These are phyloP conservation scores for Champsocephalus gunnari DNA, from an alignment of 2,797 vertebrate species.

Conservation along the genomic window DNA sequence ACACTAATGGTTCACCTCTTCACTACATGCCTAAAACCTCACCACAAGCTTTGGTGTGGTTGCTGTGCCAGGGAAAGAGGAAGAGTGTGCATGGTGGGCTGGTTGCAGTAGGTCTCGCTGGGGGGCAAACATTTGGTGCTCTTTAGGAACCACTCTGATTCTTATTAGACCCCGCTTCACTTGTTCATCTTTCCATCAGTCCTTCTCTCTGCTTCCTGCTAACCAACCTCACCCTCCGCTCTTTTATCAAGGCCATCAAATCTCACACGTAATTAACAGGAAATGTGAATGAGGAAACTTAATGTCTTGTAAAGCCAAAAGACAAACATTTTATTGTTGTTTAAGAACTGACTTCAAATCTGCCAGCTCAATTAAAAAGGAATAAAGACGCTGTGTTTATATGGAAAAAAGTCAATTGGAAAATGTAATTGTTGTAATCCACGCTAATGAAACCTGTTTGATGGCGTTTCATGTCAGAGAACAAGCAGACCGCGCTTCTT, in stretches of 20 bases:
- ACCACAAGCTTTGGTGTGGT: constrained; percentile 76
- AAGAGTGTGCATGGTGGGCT: constrained; percentile 70
- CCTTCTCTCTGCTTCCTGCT: constrained; percentile 57
- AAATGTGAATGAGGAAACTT: constrained; percentile 81
- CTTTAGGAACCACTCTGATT: constrained; percentile 75
- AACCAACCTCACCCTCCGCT: constrained; percentile 41
- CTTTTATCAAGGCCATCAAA: constrained; percentile 83
- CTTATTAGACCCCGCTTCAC: constrained; percentile 66
- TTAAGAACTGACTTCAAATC: constrained; percentile 85
- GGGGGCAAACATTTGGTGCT: constrained; percentile 75
- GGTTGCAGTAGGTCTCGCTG: constrained; percentile 59
- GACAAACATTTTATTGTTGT: constrained; percentile 82
- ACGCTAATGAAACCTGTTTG: constrained; percentile 79
- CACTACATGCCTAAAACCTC: constrained; percentile 48
- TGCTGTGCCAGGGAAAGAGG: constrained; percentile 59
- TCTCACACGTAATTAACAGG: constrained; percentile 84
- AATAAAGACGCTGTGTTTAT: constrained; percentile 80
- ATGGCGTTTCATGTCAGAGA: constrained; percentile 68
- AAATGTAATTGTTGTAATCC: constrained; percentile 81
- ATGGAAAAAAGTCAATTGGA: constrained; percentile 83
- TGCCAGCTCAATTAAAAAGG: constrained; percentile 80
- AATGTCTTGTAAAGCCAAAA: constrained; percentile 82
- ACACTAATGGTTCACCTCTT: constrained; percentile 60
- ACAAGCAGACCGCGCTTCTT: constrained; percentile 45
- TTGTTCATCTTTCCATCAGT: constrained; percentile 62